These are phyloP conservation scores for Spatulosminthurus flaviceps DNA, from an alignment of 2,888 invertebrate genomes.

Conservation along the genomic window DNA sequence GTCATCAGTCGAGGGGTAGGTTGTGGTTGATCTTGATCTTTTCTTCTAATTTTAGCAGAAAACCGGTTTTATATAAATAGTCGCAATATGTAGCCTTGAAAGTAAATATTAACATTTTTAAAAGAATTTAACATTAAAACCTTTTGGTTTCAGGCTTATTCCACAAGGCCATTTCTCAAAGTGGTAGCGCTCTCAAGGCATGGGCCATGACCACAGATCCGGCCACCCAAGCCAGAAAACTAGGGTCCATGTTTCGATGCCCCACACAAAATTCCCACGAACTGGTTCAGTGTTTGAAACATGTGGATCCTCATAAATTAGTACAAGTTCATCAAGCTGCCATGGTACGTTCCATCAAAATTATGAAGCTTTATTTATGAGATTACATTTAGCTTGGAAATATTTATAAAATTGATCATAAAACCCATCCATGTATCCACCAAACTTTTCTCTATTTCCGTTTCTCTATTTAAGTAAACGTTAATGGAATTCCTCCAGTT, in stretches of 20 bases:
- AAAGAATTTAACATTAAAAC: background rate
- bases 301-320: slow-evolving; percentile 49
- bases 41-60: no score
- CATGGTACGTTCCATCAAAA: slow-evolving; percentile 56
- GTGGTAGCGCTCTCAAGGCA: slow-evolving; percentile 51
- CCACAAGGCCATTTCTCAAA: slow-evolving; percentile 49
- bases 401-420: no score
- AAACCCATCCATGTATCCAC: no score
- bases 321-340: slow-evolving; percentile 53
- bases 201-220: slow-evolving; percentile 55
- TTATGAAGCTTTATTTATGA: no score
- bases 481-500: no score
- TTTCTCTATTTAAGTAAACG: no score
- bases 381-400: no score
- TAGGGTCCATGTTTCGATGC: slow-evolving; percentile 49
- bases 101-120: no score
- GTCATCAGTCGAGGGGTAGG: slow-evolving; percentile 53
- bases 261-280: slow-evolving; percentile 44
- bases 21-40: background rate
- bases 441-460: no score
- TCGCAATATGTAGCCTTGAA: no score
- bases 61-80: no score
- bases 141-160: slow-evolving; percentile 41
- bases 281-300: slow-evolving; percentile 50
- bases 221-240: slow-evolving; percentile 47